Evolutionary conservation across 1,140 invertebrate species (phyloP), one percentile per base, ranked within the genome.

Genomic region (Drosophila triauraria): DNA sequence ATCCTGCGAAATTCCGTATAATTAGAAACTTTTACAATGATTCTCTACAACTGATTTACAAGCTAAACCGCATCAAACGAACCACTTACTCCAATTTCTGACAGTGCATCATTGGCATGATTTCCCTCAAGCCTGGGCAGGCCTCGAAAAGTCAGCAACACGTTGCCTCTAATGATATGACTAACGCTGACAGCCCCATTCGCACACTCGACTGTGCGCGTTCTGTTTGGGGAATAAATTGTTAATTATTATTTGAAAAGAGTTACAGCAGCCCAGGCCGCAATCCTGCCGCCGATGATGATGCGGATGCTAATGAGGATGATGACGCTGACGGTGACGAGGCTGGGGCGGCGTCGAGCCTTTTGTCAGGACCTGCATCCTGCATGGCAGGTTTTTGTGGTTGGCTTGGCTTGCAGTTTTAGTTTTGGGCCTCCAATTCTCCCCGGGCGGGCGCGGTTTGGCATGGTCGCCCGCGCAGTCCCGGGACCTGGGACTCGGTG

Each of bases 231-330:
- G 85, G 85, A 90, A 90, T 90, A 90, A 90, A 90, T 90, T 90
- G 85, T 90, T 90, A 90, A 90, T 90, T 90, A 90, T 90, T 90
- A 90, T 90, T 90, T 90, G 85, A 90, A 90, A 90, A 90, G 85
- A 90, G 85, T 90, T 90, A 90, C 85, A 91, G 78, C 85, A 50
- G 60, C 57, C 57, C 61, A 64, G 57, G 76, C 75, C 58, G 44
- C 68, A 78, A 72, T 78, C 57, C 65, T 68, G 50, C 40, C 75
- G 58, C 50, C 46, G 51, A 50, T 50, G 75, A 70, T 69, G 78
- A 80, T 69, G 70, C 57, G 58, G 53, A 59, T 44, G 46, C 51
- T 81, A 35, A 35, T 35, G 32, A 35, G 32, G 32, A 35, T 35
- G 32, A 35, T 35, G 30, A 32, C 30, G 30, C 8, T 32, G 30